Conservation (phyloP, 2,113 vertebrate species). For the Vulpes ferrilata region DNA sequence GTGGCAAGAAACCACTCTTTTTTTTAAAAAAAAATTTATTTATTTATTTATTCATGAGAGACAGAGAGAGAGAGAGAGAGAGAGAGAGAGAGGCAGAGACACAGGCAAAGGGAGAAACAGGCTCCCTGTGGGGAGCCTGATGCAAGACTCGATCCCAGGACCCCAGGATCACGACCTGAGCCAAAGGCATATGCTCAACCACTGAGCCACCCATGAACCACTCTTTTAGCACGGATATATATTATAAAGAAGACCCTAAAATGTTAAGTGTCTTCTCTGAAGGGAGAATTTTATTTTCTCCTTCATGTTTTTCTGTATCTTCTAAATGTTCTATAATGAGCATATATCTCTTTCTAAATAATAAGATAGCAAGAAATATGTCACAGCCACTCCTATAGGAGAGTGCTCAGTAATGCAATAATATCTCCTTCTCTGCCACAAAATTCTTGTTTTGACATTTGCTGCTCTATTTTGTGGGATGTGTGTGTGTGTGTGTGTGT, state of each 20-base stretch:
- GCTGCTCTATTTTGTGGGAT: background rate
- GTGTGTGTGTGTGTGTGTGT: background rate
- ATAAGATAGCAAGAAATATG: background rate
- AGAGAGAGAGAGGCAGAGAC: too few species aligned
- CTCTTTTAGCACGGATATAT: background rate
- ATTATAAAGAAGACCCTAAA: background rate
- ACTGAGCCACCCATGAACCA: too few species aligned
- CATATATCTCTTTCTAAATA: background rate
- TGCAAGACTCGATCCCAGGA: too few species aligned
- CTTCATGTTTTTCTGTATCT: background rate
- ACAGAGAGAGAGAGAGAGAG: too few species aligned
- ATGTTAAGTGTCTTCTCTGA: background rate
- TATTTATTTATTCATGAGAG: too few species aligned
- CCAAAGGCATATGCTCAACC: too few species aligned
- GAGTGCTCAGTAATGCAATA: background rate
- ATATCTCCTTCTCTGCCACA: background rate
- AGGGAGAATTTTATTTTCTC: background rate
- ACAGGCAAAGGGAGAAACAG: too few species aligned
- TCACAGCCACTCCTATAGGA: background rate
- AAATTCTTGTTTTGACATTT: background rate
- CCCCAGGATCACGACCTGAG: too few species aligned
- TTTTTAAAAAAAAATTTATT: too few species aligned
- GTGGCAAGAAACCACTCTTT: accelerated
- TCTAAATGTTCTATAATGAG: background rate
- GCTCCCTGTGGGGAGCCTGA: too few species aligned